These are phyloP conservation scores for Nephrotoma appendiculata DNA, from an alignment of 2,888 invertebrate species.

Conservation along the genomic window DNA sequence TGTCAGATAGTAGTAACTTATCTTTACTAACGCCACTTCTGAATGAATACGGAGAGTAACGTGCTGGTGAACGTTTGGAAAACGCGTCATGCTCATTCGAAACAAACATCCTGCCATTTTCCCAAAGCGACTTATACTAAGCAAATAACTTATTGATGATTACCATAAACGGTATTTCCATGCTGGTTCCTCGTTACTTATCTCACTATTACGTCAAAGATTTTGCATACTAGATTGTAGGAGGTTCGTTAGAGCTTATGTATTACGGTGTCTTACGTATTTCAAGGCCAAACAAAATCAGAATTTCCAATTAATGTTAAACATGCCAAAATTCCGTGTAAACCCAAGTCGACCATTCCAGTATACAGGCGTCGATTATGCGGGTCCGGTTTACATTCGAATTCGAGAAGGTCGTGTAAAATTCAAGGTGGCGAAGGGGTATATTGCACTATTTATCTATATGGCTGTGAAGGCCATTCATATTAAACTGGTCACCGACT, in stretches of 20 bases:
- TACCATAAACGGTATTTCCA: background rate
- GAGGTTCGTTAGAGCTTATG: background rate
- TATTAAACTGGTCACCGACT: background rate
- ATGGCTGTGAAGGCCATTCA: background rate
- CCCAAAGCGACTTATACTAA: background rate
- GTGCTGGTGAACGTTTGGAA: background rate
- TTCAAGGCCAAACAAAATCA: background rate
- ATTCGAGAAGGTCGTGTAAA: background rate
- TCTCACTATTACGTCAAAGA: background rate
- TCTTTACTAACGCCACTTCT: background rate
- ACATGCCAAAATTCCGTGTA: background rate
- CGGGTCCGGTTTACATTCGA: background rate
- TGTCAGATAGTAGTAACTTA: background rate
- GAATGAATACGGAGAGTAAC: background rate
- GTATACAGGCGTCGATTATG: background rate
- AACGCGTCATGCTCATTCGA: background rate
- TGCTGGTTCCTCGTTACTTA: background rate
- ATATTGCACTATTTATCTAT: background rate
- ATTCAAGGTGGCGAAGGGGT: background rate
- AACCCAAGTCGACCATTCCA: background rate
- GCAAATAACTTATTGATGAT: background rate
- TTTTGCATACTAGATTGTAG: background rate
- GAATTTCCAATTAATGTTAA: background rate
- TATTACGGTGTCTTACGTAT: background rate
- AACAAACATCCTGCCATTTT: background rate